phyloP scores from a whole-genome alignment of 92 coral and sea anemone species.

The Siderastrea radians region DNA sequence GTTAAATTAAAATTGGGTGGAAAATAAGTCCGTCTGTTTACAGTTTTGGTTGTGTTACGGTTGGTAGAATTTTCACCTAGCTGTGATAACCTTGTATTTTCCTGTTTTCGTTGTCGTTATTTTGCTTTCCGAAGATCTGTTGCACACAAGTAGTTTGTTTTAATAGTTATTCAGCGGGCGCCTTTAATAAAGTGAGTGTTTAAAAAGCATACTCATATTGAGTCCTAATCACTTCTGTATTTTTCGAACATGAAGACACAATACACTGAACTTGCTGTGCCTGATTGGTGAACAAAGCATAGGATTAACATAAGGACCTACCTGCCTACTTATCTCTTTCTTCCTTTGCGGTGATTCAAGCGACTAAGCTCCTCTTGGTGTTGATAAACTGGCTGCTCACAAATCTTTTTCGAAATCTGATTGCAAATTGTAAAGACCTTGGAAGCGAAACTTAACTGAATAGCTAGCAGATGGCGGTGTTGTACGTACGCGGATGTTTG shows the following conservation, averaged over 20 bases:
- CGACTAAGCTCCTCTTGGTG: background rate
- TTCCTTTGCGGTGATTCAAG: background rate
- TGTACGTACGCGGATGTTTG: constrained; percentile 13
- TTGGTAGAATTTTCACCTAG: background rate
- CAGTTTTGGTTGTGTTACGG: constrained; percentile 1
- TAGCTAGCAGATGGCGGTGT: constrained; percentile 18
- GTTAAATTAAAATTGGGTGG: background rate
- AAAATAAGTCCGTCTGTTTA: constrained; percentile 12
- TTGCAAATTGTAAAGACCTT: background rate
- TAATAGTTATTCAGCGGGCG: background rate
- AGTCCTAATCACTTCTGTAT: constrained; percentile 15
- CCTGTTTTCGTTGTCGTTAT: background rate
- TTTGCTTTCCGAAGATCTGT: background rate
- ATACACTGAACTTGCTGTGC: constrained; percentile 18
- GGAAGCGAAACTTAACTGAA: background rate
- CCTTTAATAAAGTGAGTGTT: background rate
- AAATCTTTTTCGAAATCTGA: background rate
- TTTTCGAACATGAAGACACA: constrained; percentile 15
- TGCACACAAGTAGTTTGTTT: background rate
- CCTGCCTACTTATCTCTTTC: background rate
- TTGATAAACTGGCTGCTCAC: background rate
- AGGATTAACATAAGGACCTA: constrained; percentile 31
- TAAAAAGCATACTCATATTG: constrained; percentile 14
- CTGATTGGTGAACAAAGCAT: constrained; percentile 21
- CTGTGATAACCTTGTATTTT: background rate